These are phyloP conservation scores for Coleophora flavipennella DNA, from an alignment of 2,888 invertebrate genomes.

Conservation along the genomic window DNA sequence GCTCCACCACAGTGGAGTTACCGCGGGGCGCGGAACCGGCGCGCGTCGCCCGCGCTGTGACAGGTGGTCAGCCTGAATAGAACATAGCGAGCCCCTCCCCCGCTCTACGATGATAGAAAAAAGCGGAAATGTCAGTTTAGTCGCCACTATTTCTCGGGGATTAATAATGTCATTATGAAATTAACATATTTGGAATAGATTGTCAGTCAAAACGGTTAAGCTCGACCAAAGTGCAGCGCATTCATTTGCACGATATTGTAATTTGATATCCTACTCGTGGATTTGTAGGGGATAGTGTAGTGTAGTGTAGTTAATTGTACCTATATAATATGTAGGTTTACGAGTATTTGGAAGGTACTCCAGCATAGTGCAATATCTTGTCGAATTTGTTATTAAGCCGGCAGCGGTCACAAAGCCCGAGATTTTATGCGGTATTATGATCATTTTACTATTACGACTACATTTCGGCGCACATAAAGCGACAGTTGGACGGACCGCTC, in stretches of 20 bases:
- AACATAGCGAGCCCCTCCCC: constrained; percentile 3
- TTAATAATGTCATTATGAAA: constrained; percentile 13
- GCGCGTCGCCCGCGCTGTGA: constrained; percentile 14
- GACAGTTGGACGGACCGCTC: constrained; percentile 37
- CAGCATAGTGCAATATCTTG: constrained; percentile 27
- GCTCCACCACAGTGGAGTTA: constrained; percentile 7
- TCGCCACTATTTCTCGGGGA: constrained; percentile 18
- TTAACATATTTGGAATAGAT: constrained; percentile 8
- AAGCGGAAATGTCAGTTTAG: constrained; percentile 25
- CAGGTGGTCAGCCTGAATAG: constrained; percentile 28
- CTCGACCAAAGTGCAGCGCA: too few species aligned
- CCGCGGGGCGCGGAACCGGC: constrained; percentile 1
- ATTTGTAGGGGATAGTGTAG: too few species aligned
- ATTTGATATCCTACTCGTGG: too few species aligned
- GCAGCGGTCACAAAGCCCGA: constrained; percentile 33
- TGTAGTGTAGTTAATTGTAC: too few species aligned
- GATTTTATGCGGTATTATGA: constrained; percentile 54
- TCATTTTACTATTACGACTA: constrained; percentile 61
- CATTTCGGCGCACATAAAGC: constrained; percentile 54
- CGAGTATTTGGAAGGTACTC: too few species aligned
- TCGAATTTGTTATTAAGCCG: constrained; percentile 27
- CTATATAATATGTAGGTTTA: too few species aligned
- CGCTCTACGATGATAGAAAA: constrained; percentile 7
- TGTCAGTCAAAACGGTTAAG: too few species aligned
- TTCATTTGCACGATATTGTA: too few species aligned